Percentiles rank a stretch among this genome's conserved stretches.
Conservation (phyloP, 37 sponge, comb jelly and placozoan genomes). For the Cliona cf. orientalis region DNA sequence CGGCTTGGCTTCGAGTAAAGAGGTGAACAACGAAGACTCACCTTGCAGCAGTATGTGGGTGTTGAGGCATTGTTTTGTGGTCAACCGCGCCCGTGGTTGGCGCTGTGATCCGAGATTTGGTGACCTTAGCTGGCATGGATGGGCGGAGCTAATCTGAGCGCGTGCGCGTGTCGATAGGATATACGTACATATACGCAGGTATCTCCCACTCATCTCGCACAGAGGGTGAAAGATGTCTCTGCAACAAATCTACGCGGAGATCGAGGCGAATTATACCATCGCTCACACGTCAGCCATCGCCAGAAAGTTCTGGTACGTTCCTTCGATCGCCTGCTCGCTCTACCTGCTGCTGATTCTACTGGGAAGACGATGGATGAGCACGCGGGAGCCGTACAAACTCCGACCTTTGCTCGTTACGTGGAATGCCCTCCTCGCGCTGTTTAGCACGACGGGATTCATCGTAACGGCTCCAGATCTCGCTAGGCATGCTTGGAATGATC, state of each 20-base stretch:
- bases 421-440: slow-evolving; percentile 57
- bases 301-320: neutral
- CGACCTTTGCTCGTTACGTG: slow-evolving; percentile 39
- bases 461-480: slow-evolving; percentile 16
- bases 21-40: too few relatives aligned
- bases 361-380: slow-evolving; percentile 58
- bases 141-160: too few relatives aligned
- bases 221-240: neutral
- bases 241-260: neutral
- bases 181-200: too few relatives aligned
- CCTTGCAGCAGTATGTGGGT: too few relatives aligned
- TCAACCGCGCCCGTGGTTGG: too few relatives aligned
- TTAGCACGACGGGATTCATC: slow-evolving; percentile 37
- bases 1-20: too few relatives aligned
- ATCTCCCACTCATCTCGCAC: neutral
- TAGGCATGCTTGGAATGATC: neutral
- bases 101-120: too few relatives aligned
- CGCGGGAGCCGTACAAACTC: slow-evolving; percentile 11
- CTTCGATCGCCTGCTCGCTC: neutral
- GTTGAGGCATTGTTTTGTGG: too few relatives aligned
- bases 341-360: slow-evolving; percentile 50
- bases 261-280: slow-evolving; percentile 4
- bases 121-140: too few relatives aligned
- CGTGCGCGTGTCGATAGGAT: too few relatives aligned
- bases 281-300: neutral